phyloP scores from a whole-genome alignment of 2,797 vertebrate genomes.

The Cynodonichthys magdalenae region DNA sequence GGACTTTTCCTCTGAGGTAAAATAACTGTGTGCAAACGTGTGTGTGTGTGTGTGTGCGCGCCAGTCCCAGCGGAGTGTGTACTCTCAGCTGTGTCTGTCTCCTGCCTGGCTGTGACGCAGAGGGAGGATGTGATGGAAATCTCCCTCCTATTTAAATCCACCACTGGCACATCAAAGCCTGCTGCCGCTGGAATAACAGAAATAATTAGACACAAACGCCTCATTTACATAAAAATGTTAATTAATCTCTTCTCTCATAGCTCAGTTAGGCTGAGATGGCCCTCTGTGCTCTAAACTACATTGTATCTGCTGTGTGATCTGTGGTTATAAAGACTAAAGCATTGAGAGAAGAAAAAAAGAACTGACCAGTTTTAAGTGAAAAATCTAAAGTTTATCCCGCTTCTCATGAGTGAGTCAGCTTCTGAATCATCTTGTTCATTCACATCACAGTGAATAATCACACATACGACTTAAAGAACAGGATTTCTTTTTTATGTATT shows the following conservation, averaged over 20 bases:
- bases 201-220: conserved; percentile 88
- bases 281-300: conserved; percentile 9
- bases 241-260: conserved; percentile 91
- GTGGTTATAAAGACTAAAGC: conserved; percentile 23
- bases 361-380: too few relatives aligned
- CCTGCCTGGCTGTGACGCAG: conserved; percentile 90
- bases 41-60: conserved; percentile 32
- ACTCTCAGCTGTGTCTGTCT: conserved; percentile 88
- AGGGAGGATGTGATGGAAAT: conserved; percentile 95
- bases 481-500: background rate
- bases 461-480: background rate
- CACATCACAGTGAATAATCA: conserved; percentile 12
- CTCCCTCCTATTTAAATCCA: conserved; percentile 97
- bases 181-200: conserved; percentile 82
- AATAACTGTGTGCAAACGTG: conserved; percentile 40
- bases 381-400: conserved; percentile 34
- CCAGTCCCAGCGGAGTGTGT: conserved; percentile 64
- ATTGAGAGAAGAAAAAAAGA: too few relatives aligned
- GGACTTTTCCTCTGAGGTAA: conserved; percentile 60
- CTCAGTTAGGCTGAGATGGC: conserved; percentile 62
- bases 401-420: conserved; percentile 28
- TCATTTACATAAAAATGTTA: conserved; percentile 99
- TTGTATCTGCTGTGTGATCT: conserved; percentile 42
- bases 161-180: conserved; percentile 97
- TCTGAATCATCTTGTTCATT: conserved; percentile 7